Conservation (phyloP, 1,140 invertebrate species). For the Centruroides sculpturatus region DNA sequence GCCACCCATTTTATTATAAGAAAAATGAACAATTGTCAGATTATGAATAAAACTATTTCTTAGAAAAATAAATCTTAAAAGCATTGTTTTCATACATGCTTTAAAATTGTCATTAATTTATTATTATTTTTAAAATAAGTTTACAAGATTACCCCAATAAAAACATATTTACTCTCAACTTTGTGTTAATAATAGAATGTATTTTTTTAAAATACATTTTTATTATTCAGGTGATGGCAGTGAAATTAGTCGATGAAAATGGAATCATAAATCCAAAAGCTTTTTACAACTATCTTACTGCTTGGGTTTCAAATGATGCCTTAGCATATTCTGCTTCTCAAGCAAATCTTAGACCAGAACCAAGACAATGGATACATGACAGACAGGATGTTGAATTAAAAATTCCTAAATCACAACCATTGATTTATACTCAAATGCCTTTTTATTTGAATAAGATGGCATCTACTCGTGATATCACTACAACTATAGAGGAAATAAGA, state of each 20-base stretch:
- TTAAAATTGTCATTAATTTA: no score
- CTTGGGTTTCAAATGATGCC: conserved; percentile 88
- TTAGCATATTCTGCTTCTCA: conserved; percentile 80
- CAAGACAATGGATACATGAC: conserved; percentile 65
- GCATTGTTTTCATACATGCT: no score
- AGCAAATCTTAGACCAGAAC: conserved; percentile 70
- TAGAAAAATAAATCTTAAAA: no score
- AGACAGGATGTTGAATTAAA: conserved; percentile 64
- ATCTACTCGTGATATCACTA: conserved; percentile 66
- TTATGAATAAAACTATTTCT: no score
- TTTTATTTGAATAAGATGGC: conserved; percentile 61
- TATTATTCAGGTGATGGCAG: conserved; percentile 27
- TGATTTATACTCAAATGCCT: conserved; percentile 87
- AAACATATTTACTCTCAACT: no score
- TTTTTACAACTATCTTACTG: conserved; percentile 96
- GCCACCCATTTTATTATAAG: no score
- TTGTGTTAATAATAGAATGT: no score
- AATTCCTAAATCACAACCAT: conserved; percentile 81
- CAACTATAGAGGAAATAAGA: conserved; percentile 55
- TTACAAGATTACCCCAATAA: no score
- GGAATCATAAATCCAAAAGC: conserved; percentile 90
- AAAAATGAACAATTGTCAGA: no score
- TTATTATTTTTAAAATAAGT: no score
- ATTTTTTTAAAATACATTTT: no score
- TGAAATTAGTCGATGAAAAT: conserved; percentile 66